Evolutionary conservation across 2,113 vertebrate species (phyloP).

Genomic region (Chaetorhynchus papuensis): DNA sequence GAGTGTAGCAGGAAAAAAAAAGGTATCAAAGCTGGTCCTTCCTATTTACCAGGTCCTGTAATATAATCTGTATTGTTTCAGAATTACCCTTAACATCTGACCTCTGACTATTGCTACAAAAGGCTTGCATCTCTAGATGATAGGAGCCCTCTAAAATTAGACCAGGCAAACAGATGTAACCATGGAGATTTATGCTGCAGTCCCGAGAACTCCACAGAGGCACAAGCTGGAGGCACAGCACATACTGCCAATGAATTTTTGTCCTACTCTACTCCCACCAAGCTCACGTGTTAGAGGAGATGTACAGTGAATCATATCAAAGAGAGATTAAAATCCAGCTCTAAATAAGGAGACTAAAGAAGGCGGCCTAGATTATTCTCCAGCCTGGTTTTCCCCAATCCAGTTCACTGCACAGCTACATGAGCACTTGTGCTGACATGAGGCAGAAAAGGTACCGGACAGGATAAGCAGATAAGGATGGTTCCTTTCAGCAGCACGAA

Average conservation of each 20-base stretch:
- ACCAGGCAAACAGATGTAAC: neutral
- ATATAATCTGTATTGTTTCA: neutral
- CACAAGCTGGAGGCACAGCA: neutral
- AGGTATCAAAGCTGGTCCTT: neutral
- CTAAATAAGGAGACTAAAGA: neutral
- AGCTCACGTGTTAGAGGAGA: neutral
- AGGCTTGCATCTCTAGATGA: neutral
- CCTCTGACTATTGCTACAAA: neutral
- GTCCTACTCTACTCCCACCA: neutral
- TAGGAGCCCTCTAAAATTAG: conserved; percentile 13
- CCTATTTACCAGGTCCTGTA: neutral
- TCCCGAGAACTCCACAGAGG: neutral
- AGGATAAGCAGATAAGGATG: neutral
- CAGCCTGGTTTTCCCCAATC: neutral
- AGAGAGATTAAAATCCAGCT: neutral
- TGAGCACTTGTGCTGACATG: neutral
- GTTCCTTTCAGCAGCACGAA: neutral
- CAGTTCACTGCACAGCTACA: neutral
- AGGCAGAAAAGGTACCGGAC: neutral
- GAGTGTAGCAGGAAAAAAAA: neutral
- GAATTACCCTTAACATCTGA: neutral
- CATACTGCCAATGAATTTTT: neutral
- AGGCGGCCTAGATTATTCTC: neutral
- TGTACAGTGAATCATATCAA: neutral
- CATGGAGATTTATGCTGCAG: conserved; percentile 22